A percentile compares a stretch with the other conserved stretches of the same genome.
phyloP scores from a whole-genome alignment of 2,113 vertebrate species.

The Trinectes maculatus region DNA sequence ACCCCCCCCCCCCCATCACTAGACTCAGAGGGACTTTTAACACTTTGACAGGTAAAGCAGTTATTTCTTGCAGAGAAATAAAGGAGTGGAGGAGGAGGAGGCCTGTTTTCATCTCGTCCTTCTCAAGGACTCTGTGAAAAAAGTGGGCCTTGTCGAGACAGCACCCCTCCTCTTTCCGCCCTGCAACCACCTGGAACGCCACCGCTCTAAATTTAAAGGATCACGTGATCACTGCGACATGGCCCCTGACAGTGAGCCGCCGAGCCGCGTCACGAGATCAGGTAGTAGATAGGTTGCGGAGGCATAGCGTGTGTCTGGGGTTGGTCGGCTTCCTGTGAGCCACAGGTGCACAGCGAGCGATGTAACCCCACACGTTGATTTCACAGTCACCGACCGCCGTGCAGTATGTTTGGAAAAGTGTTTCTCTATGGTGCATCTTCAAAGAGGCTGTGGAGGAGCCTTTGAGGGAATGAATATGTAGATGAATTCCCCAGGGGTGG shows the following conservation, averaged over 20 bases:
- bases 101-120: conserved; percentile 63
- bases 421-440: conserved; percentile 63
- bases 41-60: conserved; percentile 49
- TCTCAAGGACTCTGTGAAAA: conserved; percentile 70
- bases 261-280: conserved; percentile 23
- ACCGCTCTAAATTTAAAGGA: conserved; percentile 50
- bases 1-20: neutral
- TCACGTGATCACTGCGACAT: conserved; percentile 29
- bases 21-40: conserved; percentile 20
- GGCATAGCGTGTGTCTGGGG: conserved; percentile 14
- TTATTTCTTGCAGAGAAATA: neutral
- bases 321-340: conserved; percentile 28
- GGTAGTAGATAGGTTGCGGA: conserved; percentile 22
- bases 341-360: conserved; percentile 62
- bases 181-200: conserved; percentile 52
- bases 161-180: neutral
- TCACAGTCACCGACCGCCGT: conserved; percentile 66
- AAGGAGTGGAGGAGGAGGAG: conserved; percentile 16
- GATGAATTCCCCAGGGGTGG: conserved; percentile 58
- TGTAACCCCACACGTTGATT: conserved; percentile 63
- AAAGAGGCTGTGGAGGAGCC: conserved; percentile 58
- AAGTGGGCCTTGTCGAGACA: conserved; percentile 58
- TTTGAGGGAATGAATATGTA: conserved; percentile 77
- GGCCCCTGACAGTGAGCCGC: conserved; percentile 15
- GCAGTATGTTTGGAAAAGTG: conserved; percentile 61